Conservation (phyloP, 2,888 invertebrate genomes). For the Monochamus alternatus region DNA sequence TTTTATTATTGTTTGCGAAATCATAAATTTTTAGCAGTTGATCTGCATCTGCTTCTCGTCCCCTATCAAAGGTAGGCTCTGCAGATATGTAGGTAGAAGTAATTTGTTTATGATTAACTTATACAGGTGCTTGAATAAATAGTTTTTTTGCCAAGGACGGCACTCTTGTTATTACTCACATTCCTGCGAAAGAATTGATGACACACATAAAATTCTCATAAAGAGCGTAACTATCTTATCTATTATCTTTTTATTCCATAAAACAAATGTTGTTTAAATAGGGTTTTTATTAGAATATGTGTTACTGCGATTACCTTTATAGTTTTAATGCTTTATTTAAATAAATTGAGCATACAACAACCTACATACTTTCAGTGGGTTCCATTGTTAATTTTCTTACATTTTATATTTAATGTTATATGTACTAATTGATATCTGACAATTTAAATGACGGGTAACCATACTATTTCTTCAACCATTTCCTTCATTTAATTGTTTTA, state of each 20-base stretch:
- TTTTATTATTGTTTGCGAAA: slow-evolving; percentile 7
- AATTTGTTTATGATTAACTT: slow-evolving; percentile 9
- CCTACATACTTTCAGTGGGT: too few relatives aligned
- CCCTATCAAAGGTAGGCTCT: not conserved
- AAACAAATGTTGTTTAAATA: not conserved
- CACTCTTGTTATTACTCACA: slow-evolving; percentile 7
- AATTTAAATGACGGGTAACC: too few relatives aligned
- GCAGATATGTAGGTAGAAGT: not conserved
- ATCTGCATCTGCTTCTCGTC: not conserved
- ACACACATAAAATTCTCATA: slow-evolving; percentile 10
- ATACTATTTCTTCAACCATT: too few relatives aligned
- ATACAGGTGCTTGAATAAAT: slow-evolving; percentile 16
- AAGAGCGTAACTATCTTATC: slow-evolving; percentile 11
- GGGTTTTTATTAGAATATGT: not conserved
- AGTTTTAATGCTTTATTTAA: not conserved
- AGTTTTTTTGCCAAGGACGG: slow-evolving; percentile 21
- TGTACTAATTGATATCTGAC: too few relatives aligned
- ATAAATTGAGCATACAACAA: too few relatives aligned
- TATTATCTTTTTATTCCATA: not conserved
- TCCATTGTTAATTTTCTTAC: too few relatives aligned
- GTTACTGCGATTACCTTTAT: not conserved
- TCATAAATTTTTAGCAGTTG: not conserved
- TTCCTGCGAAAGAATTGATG: not conserved
- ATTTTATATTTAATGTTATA: too few relatives aligned
- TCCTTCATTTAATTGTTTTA: too few relatives aligned